phyloP scores from a whole-genome alignment of 2,113 vertebrate genomes.

The Epinephelus lanceolatus region DNA sequence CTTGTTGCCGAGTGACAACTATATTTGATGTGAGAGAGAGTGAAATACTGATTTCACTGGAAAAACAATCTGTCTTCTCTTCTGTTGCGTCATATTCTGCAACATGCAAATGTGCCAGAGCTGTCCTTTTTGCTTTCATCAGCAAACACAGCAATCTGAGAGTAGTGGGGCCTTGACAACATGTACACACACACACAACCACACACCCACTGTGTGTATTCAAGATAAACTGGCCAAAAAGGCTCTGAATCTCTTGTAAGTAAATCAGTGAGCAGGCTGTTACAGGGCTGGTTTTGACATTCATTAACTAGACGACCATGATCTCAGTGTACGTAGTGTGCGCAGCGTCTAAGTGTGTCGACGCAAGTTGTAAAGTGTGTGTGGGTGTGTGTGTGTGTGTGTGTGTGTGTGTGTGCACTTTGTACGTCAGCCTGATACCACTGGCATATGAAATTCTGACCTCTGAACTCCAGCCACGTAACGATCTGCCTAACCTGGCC shows the following conservation, averaged over 20 bases:
- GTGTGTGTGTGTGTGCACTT: not conserved
- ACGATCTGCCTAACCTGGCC: conserved; percentile 43
- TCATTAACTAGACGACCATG: conserved; percentile 70
- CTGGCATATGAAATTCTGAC: conserved; percentile 43
- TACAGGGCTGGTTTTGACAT: conserved; percentile 54
- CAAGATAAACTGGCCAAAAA: conserved; percentile 66
- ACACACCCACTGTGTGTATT: conserved; percentile 39
- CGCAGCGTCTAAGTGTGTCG: not conserved
- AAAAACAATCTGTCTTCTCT: conserved; percentile 51
- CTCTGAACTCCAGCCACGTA: conserved; percentile 50
- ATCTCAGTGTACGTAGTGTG: conserved; percentile 24
- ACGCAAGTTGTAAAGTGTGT: not conserved
- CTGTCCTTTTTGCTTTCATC: conserved; percentile 53
- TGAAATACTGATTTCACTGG: conserved; percentile 36
- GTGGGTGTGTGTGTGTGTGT: not conserved
- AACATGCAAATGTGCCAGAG: conserved; percentile 54
- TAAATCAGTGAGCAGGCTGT: conserved; percentile 41
- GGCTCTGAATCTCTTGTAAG: conserved; percentile 37
- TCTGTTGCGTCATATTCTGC: conserved; percentile 52
- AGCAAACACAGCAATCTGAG: conserved; percentile 61
- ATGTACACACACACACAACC: conserved; percentile 22
- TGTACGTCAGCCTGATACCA: conserved; percentile 45
- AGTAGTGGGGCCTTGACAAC: conserved; percentile 50
- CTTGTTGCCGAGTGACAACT: not conserved
- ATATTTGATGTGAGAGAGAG: conserved; percentile 14